phyloP scores from a whole-genome alignment of 2,113 vertebrate species.

The Tinamus guttatus region DNA sequence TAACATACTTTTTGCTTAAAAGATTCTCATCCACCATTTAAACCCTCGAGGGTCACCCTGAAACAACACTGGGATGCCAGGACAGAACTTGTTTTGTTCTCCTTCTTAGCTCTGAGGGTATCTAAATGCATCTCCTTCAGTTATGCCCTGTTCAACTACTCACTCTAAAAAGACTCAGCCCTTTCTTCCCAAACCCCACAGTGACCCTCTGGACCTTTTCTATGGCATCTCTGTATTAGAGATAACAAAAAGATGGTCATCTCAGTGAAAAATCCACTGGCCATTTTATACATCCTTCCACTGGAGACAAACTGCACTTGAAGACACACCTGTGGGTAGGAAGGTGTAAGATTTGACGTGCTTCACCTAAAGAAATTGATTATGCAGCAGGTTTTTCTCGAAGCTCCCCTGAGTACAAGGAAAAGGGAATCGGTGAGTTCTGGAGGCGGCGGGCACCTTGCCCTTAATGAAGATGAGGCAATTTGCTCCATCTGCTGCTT shows the following conservation, averaged over 20 bases:
- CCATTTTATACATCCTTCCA: background rate
- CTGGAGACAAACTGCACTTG: background rate
- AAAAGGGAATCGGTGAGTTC: background rate
- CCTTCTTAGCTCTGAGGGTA: background rate
- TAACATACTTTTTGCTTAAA: background rate
- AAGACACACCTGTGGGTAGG: accelerated
- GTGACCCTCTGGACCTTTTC: background rate
- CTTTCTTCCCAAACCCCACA: background rate
- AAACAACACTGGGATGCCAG: background rate
- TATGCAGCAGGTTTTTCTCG: background rate
- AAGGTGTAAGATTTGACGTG: background rate
- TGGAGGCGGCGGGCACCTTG: background rate
- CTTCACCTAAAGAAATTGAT: background rate
- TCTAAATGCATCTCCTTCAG: background rate
- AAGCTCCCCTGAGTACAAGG: no score
- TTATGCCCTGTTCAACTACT: background rate
- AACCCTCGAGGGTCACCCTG: background rate
- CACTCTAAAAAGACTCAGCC: background rate
- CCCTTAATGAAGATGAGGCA: no score
- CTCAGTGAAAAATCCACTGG: background rate
- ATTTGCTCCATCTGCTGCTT: no score
- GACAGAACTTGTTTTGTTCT: background rate
- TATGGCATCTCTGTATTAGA: background rate
- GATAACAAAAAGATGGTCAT: accelerated
- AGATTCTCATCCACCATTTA: background rate